These are phyloP conservation scores for Nemurella pictetii DNA, from an alignment of 2,888 invertebrate species.

Conservation along the genomic window DNA sequence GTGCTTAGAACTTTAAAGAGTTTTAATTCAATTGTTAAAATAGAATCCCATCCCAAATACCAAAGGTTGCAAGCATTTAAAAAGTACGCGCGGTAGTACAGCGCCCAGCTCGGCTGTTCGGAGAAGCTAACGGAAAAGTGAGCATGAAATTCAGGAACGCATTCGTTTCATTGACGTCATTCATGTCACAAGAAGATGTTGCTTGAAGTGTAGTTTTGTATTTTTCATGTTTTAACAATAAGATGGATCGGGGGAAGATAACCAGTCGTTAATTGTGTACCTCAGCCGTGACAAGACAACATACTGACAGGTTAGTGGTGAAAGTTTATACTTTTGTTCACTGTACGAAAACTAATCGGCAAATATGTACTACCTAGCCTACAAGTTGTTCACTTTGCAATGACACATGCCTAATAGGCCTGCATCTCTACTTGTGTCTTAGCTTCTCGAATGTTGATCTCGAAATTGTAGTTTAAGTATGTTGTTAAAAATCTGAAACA, in stretches of 20 bases:
- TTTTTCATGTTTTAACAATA: slow-evolving; percentile 38
- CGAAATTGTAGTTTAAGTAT: too few relatives aligned
- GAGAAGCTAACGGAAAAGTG: too few relatives aligned
- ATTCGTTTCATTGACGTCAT: slow-evolving; percentile 24
- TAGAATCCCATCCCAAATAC: too few relatives aligned
- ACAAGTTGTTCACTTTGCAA: slow-evolving; percentile 16
- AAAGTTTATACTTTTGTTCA: neutral
- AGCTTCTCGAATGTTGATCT: too few relatives aligned
- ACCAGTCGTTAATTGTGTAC: neutral
- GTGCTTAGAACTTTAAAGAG: too few relatives aligned
- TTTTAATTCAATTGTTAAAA: too few relatives aligned
- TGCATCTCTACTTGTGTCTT: too few relatives aligned
- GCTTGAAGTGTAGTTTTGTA: slow-evolving; percentile 31
- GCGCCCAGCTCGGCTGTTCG: too few relatives aligned
- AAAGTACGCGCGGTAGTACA: too few relatives aligned
- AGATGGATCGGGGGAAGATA: slow-evolving; percentile 35
- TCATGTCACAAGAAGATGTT: slow-evolving; percentile 34
- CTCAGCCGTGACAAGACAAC: neutral
- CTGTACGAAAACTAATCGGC: neutral
- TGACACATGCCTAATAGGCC: slow-evolving; percentile 3
- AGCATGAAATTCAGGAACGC: slow-evolving; percentile 5
- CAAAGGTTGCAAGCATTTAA: too few relatives aligned
- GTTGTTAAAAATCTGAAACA: too few relatives aligned
- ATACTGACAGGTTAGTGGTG: neutral
- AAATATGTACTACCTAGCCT: neutral